Conservation (phyloP, 2,888 invertebrate species). For the Caradrina clavipalpis region DNA sequence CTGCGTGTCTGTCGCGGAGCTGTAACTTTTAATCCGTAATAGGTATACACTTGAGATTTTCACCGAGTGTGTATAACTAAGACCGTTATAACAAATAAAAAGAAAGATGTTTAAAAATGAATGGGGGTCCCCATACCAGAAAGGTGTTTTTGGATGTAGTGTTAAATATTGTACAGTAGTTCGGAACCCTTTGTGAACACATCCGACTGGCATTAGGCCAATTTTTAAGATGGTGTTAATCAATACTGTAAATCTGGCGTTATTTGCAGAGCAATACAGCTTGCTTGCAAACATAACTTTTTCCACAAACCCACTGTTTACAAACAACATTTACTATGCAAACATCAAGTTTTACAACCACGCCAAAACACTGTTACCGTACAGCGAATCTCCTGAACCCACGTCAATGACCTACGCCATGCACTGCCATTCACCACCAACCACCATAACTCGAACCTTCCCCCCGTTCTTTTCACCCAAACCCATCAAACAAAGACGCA, state of each 20-base stretch:
- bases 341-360: conserved; percentile 11
- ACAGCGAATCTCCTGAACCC: conserved; percentile 51
- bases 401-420: conserved; percentile 72
- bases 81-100: too few species aligned
- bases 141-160: too few species aligned
- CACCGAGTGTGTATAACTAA: too few species aligned
- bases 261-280: not conserved
- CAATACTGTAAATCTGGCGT: not conserved
- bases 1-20: too few species aligned
- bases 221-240: not conserved
- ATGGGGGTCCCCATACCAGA: too few species aligned
- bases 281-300: not conserved
- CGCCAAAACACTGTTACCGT: conserved; percentile 32
- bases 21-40: too few species aligned
- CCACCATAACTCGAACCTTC: conserved; percentile 60
- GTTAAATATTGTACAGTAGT: too few species aligned
- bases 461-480: conserved; percentile 30
- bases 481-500: conserved; percentile 17
- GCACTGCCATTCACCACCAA: conserved; percentile 62
- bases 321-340: conserved; percentile 30
- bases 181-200: too few species aligned
- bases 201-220: too few species aligned
- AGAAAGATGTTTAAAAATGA: too few species aligned
- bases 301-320: conserved; percentile 23
- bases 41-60: too few species aligned